These are phyloP conservation scores for Papilio aristodemus DNA, from an alignment of 1,140 invertebrate genomes.

Conservation along the genomic window DNA sequence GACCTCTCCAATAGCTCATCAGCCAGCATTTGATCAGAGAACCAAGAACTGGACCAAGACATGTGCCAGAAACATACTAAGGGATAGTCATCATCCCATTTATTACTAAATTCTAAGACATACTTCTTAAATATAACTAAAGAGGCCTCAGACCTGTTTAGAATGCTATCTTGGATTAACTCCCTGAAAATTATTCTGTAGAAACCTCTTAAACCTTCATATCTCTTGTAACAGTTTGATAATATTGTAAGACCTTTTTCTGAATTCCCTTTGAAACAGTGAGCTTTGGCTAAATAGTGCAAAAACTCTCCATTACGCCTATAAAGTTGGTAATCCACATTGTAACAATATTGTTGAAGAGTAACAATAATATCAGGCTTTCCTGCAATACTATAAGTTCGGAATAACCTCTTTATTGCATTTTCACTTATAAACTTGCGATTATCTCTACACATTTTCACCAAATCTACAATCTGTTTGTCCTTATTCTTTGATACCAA, in stretches of 20 bases:
- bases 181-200: conserved; percentile 70
- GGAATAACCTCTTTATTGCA: conserved; percentile 60
- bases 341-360: conserved; percentile 56
- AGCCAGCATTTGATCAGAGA: conserved; percentile 69
- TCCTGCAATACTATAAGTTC: conserved; percentile 55
- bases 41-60: conserved; percentile 73
- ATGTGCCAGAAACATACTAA: conserved; percentile 70
- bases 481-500: conserved; percentile 53
- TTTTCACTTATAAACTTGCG: conserved; percentile 48
- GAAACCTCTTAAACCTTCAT: conserved; percentile 55
- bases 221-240: conserved; percentile 54
- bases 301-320: conserved; percentile 65
- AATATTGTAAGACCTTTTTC: conserved; percentile 66
- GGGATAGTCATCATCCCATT: conserved; percentile 64
- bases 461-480: conserved; percentile 47
- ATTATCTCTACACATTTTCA: conserved; percentile 52
- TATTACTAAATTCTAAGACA: conserved; percentile 62
- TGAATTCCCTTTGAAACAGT: conserved; percentile 71
- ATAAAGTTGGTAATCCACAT: conserved; percentile 50
- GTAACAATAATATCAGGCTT: conserved; percentile 53
- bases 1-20: conserved; percentile 64
- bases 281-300: conserved; percentile 69
- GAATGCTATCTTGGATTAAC: conserved; percentile 66
- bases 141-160: conserved; percentile 70
- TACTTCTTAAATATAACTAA: conserved; percentile 71